Evolutionary conservation across 2,888 invertebrate species (phyloP).

Genomic region (Ischnus inquisitorius): DNA sequence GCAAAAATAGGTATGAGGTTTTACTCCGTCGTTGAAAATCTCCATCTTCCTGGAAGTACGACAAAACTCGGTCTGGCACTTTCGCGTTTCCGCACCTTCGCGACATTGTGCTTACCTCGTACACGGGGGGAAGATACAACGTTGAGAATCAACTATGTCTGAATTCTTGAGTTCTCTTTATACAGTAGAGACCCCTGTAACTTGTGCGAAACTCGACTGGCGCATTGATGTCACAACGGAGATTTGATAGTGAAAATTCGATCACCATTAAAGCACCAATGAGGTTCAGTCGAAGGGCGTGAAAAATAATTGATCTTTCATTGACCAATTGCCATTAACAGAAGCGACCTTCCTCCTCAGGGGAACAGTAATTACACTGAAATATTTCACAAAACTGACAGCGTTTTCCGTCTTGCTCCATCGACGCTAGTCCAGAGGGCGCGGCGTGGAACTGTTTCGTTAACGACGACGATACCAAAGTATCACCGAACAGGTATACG

Average conservation of each 20-base stretch:
- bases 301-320: neutral
- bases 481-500: neutral
- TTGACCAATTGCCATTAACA: too few relatives aligned
- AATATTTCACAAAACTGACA: neutral
- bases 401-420: neutral
- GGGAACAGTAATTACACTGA: neutral
- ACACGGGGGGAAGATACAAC: conserved; percentile 25
- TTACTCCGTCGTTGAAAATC: conserved; percentile 50
- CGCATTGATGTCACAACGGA: too few relatives aligned
- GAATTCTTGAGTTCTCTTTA: conserved; percentile 12
- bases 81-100: conserved; percentile 17
- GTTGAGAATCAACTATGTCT: conserved; percentile 26
- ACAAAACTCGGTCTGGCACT: conserved; percentile 47
- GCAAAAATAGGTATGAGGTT: conserved; percentile 43
- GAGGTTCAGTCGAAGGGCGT: too few relatives aligned
- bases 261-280: too few relatives aligned
- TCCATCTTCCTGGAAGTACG: conserved; percentile 42
- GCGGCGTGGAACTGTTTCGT: conserved; percentile 6
- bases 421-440: neutral
- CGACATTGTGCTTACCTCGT: conserved; percentile 10
- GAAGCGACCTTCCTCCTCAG: neutral
- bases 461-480: neutral
- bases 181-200: conserved; percentile 24
- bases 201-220: too few relatives aligned
- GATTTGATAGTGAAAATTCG: neutral